Evolutionary conservation across 2,113 vertebrate genomes (phyloP), one percentile per base, ranked within the genome.

Genomic region (Microtus ochrogaster): DNA sequence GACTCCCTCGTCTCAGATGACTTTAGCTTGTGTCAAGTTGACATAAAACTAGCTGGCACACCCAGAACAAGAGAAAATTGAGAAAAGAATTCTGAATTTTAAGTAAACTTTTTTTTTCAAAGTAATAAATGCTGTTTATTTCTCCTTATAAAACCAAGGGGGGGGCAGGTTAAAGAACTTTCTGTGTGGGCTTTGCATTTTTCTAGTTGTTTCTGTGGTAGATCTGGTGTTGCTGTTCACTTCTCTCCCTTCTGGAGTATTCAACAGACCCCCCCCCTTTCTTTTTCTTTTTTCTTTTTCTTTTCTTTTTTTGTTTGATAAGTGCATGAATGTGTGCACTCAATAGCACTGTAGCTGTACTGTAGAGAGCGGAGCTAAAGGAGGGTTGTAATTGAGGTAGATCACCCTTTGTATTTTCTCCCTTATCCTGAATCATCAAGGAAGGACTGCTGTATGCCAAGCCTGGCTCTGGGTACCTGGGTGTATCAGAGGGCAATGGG

Each of bases 51-150:
- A 28, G n/a, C 26, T 41, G 4, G 12, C 11, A 28, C 5, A 76
- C 24, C 39, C 24, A 44, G 73, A 79, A 3, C 49, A 61, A 95
- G 66, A 70, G 24, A 63, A 95, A n/a, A 10, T 19, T 94, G 58
- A 90, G 49, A 93, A 94, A 95, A 76, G 74, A 84, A 90, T 94
- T 83, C 39, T 92, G 41, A 92, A 88, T 66, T 96, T 86, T 66
- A 19, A 85, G 58, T 92, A 74, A 89, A 84, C 1, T 55, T 65
- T 77, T 94, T 94, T 44, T 94, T 65, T 41, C 55, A 88, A 19
- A 39, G 21, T 82, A 55, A 78, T 21, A 90, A 65, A 63, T 74
- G 12, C 77, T 47, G 13, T 41, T 72, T 33, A 26, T 77, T 39
- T n/a, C 44, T 52, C 11, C 28, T 65, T 73, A 49, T 47, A 39